Evolutionary conservation across 2,797 vertebrate genomes (phyloP), one percentile per base, ranked within the genome.

Genomic region (Florisuga fusca): DNA sequence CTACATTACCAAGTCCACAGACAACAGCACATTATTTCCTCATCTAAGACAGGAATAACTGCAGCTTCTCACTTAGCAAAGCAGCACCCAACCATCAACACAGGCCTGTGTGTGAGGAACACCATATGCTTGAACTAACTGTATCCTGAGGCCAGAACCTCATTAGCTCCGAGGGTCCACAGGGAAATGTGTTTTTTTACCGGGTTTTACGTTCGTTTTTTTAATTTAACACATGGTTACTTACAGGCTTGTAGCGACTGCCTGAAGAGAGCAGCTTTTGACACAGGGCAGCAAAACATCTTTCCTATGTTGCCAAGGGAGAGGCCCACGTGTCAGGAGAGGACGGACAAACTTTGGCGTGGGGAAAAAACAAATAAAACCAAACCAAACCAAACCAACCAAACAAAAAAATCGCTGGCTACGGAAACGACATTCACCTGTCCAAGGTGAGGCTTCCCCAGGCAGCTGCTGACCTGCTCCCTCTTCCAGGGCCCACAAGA

Each of bases 61-160:
- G 15, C 38, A 84, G 34, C 50, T 74, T 54, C 31, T 71, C 7
- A 2, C 63, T 12, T 12, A 8, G 18, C 4, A 62, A 41, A 46
- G 41, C 38, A 45, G 62, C 26, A 41, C 12, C 50, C 0, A 1
- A 15, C 45, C 15, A 10, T 15, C 23, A 36, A 4, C 50, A 13
- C 31, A 0, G 5, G n/a, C 53, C 9, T 2, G 33, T 0, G 0
- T 16, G 10, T 34, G 26, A 57, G 46, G 36, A 69, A 10, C 0
- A 0, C 41, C 22, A 2, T 23, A 7, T 0, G 0, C 4, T 1
- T 51, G 15, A 54, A 27, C 38, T 55, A n/a, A 11, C 59, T 51
- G 19, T 43, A 43, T 45, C 27, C 61, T 10, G 6, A 23, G 29
- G 12, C 7, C n/a, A 63, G 51, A 61, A 53, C 11, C 23, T 53